Conservation (phyloP, 2,888 invertebrate genomes). For the Ichneumon xanthorius region DNA sequence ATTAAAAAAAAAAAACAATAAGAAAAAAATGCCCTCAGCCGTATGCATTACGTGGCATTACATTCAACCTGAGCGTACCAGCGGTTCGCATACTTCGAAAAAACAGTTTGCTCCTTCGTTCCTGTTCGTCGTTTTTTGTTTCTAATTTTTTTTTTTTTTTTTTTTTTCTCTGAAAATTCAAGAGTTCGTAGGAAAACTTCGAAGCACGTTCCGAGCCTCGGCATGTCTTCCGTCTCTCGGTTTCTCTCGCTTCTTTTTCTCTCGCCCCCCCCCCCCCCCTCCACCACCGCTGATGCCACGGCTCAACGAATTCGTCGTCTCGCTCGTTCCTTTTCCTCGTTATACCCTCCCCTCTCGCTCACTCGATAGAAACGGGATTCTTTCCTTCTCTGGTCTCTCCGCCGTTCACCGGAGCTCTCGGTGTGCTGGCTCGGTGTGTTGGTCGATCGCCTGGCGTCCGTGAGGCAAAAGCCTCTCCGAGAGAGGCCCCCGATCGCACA, state of each 20-base stretch:
- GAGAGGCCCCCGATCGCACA: conserved; percentile 53
- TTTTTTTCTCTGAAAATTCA: conserved; percentile 75
- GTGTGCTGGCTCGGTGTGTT: conserved; percentile 71
- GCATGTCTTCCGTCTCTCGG: conserved; percentile 61
- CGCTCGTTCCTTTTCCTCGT: conserved; percentile 65
- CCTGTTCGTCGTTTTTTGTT: background rate
- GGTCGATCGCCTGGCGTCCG: conserved; percentile 80
- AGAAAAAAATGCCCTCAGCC: background rate
- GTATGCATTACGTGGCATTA: background rate
- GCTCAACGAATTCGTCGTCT: conserved; percentile 49
- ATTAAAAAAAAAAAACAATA: background rate
- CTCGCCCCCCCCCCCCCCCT: conserved; percentile 47
- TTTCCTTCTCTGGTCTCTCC: conserved; percentile 80
- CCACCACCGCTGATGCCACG: conserved; percentile 36
- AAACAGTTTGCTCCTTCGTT: conserved; percentile 25
- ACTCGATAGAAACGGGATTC: conserved; percentile 82
- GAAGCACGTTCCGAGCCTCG: conserved; percentile 72
- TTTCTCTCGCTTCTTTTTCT: conserved; percentile 55
- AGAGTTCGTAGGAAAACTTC: conserved; percentile 76
- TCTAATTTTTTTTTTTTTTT: conserved; percentile 30
- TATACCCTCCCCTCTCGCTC: conserved; percentile 70
- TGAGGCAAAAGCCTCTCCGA: conserved; percentile 73
- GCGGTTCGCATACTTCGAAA: conserved; percentile 3
- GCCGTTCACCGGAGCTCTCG: conserved; percentile 79
- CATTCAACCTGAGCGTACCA: conserved; percentile 4